Evolutionary conservation across 2,113 vertebrate genomes (phyloP), one percentile per base, ranked within the genome.

Genomic region (Melanocharis versteri): DNA sequence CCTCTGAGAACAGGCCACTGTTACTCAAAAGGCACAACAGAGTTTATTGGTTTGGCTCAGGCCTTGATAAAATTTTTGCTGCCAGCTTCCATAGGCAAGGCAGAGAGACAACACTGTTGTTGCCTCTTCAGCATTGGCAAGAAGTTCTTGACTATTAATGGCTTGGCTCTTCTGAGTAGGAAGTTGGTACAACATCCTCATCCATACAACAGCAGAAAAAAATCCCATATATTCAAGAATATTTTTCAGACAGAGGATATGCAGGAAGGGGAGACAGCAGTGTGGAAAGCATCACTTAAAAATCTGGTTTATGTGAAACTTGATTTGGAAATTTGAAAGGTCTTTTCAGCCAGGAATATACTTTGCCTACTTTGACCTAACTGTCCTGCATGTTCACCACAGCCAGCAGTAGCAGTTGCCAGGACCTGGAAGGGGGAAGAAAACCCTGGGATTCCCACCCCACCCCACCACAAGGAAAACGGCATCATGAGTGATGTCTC

Each of bases 401-500:
- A 15, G 44, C 56, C 68, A 56, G 56, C n/a, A 79, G 66, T 24
- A 86, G 42, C 50, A 39, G 62, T 15, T 51, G 39, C 58, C 53
- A 85, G 37, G 20, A 83, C 11, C 35, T 57, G 48, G 20, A 20
- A 71, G 13, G 18, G 27, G 14, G 61, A 82, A 78, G 47, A 82
- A 83, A 61, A 24, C 13, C 21, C 58, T 47, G 30, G 39, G 39
- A 39, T 61, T 94, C n/a, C 33, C 22, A 73, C 11, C 7, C 10
- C 19, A 51, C 26, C 19, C 66, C 33, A 47, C 66, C 33, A 47
- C 37, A 42, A 47, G 33, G 37, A 89, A 73, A 71, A 40, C 11
- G 47, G 60, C 0, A 0, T 19, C 31, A n/a, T 4, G 7, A 39
- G 13, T 39, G 20, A 39, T 12, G 50, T 51, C 53, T 60, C 35